A percentile compares a stretch with the other conserved stretches of the same genome.
phyloP scores from a whole-genome alignment of 2,113 vertebrate species.

The Cephalophus harveyi region DNA sequence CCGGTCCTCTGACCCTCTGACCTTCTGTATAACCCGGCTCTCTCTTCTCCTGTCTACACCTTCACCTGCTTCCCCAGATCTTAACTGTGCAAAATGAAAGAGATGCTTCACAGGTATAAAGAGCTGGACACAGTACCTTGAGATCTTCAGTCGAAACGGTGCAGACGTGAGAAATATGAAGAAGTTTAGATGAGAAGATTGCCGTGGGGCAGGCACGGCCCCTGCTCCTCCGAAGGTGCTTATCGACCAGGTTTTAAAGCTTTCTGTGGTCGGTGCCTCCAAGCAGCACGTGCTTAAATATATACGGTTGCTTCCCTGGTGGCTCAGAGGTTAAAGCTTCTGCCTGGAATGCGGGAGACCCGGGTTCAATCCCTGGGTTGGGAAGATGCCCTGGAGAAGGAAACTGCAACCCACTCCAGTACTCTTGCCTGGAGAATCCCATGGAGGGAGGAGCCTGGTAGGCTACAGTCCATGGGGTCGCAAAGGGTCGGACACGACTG shows the following conservation, averaged over 20 bases:
- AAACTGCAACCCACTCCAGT: too few species aligned
- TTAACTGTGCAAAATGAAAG: background rate
- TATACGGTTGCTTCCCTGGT: rapidly evolving
- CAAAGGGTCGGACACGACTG: too few species aligned
- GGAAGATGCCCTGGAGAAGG: too few species aligned
- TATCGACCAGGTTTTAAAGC: too few species aligned
- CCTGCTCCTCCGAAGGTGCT: background rate
- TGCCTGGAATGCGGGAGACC: too few species aligned
- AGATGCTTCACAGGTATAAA: rapidly evolving
- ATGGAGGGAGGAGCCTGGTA: too few species aligned
- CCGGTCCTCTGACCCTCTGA: background rate
- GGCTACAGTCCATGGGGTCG: too few species aligned
- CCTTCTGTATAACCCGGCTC: background rate
- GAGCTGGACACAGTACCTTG: background rate
- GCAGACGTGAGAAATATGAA: background rate
- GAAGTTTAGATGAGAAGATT: background rate
- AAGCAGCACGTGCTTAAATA: rapidly evolving
- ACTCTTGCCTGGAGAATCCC: too few species aligned
- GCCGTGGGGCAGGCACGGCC: background rate
- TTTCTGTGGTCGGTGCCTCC: background rate
- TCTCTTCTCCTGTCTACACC: background rate
- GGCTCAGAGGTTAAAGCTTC: too few species aligned
- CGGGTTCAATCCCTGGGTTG: too few species aligned
- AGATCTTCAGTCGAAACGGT: background rate
- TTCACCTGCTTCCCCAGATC: background rate